phyloP scores from a whole-genome alignment of 2,113 vertebrate species.

The Cricetomys ansorgei region DNA sequence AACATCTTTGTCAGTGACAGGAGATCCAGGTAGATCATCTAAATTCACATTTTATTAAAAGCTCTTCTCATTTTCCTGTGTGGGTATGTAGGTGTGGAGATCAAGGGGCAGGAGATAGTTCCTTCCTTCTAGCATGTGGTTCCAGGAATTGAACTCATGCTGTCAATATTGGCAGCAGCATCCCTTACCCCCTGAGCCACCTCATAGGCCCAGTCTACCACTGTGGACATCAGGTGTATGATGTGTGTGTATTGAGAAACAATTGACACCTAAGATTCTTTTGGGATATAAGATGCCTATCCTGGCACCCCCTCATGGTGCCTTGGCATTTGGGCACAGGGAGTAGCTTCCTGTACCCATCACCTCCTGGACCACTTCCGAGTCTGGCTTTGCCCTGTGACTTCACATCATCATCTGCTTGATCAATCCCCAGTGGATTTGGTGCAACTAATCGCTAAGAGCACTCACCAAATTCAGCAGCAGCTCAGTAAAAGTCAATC shows the following conservation, averaged over 20 bases:
- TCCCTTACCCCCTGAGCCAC: neutral
- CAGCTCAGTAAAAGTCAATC: conserved; percentile 22
- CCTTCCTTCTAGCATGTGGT: neutral
- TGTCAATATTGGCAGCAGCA: neutral
- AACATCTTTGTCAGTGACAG: neutral
- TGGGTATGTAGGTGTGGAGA: neutral
- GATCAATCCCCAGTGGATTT: neutral
- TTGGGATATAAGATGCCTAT: neutral
- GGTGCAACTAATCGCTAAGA: neutral
- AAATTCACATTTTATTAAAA: neutral
- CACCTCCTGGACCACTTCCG: neutral
- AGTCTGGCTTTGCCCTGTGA: neutral
- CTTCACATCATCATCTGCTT: neutral
- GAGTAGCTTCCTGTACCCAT: neutral
- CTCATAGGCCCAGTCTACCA: neutral
- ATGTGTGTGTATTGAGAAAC: neutral
- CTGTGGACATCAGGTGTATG: neutral
- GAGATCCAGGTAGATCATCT: neutral
- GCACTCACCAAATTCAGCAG: neutral
- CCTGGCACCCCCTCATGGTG: too few relatives aligned
- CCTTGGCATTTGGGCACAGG: neutral
- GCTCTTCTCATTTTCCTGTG: neutral
- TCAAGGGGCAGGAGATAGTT: neutral
- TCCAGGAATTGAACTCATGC: neutral
- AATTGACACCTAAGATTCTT: neutral